Conservation (phyloP, 1,140 invertebrate species). For the Matsumurasca onukii region DNA sequence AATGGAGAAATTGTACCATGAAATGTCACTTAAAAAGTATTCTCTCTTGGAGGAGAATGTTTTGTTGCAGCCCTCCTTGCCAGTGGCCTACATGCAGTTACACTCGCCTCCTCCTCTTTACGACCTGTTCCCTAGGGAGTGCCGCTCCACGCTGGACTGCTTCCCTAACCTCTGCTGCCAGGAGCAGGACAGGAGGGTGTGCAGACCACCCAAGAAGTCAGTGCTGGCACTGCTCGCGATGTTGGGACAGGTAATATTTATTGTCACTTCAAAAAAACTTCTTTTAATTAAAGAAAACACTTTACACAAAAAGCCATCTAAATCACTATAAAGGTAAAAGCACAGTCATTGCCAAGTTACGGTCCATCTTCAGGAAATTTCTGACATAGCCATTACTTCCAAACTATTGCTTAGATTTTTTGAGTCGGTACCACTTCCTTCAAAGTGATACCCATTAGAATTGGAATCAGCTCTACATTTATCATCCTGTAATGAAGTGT, state of each 20-base stretch:
- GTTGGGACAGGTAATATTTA: conserved; percentile 42
- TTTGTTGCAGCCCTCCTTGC: conserved; percentile 58
- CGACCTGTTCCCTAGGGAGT: conserved; percentile 65
- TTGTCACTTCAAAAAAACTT: background rate
- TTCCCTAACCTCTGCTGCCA: conserved; percentile 75
- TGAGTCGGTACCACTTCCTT: no score
- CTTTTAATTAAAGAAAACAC: background rate
- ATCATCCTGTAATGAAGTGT: no score
- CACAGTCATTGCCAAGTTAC: background rate
- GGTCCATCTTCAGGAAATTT: no score
- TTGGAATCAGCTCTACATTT: no score
- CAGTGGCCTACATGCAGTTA: conserved; percentile 68
- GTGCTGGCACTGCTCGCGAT: conserved; percentile 61
- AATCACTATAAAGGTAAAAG: no score
- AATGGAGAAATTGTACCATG: no score
- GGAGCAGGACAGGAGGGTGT: conserved; percentile 64
- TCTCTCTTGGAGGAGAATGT: no score
- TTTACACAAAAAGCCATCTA: background rate
- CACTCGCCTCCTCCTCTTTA: conserved; percentile 60
- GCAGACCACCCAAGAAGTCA: conserved; percentile 66
- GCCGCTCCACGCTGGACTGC: conserved; percentile 66
- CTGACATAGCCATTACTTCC: no score
- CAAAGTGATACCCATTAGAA: no score
- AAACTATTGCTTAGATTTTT: no score
- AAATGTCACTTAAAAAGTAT: no score